Percentiles rank a stretch among this genome's conserved stretches.
Evolutionary conservation across 37 sponge, comb jelly and placozoan genomes (phyloP).

Genomic region (Agelas oroides): DNA sequence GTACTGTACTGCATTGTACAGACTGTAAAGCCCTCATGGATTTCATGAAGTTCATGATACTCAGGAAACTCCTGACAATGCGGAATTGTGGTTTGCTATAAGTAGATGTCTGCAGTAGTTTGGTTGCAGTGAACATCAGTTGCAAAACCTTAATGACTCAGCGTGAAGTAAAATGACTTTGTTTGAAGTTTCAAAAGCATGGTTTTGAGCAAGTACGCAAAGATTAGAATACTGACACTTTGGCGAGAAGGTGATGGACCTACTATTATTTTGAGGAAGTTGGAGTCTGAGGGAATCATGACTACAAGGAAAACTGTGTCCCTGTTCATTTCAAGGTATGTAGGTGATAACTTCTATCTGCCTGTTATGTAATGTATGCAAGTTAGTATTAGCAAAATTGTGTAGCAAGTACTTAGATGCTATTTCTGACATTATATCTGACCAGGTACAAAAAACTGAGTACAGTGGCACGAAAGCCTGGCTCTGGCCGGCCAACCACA

Average conservation of each 20-base stretch:
- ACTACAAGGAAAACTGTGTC: slow-evolving; percentile 16
- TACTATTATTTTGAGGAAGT: neutral
- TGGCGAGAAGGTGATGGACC: neutral
- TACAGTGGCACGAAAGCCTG: slow-evolving; percentile 9
- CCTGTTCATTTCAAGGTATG: slow-evolving; percentile 1
- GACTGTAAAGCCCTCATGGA: neutral
- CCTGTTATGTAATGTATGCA: neutral
- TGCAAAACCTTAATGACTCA: too few species aligned
- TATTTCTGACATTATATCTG: neutral
- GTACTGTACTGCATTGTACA: neutral
- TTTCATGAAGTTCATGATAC: neutral
- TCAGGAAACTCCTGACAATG: neutral
- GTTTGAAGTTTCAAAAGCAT: neutral
- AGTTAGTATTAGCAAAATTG: neutral
- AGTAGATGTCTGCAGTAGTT: too few species aligned
- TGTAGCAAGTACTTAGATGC: too few species aligned
- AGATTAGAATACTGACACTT: neutral
- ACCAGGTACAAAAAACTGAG: slow-evolving; percentile 9
- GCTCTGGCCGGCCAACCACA: slow-evolving; percentile 41
- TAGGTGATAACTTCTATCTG: too few species aligned
- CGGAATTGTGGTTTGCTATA: too few species aligned
- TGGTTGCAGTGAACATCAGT: too few species aligned
- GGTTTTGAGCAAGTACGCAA: slow-evolving; percentile 19
- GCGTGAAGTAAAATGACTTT: too few species aligned
- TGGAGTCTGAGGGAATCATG: neutral